These are phyloP conservation scores for Candoia aspera DNA, from an alignment of 2,113 vertebrate genomes.

Conservation along the genomic window DNA sequence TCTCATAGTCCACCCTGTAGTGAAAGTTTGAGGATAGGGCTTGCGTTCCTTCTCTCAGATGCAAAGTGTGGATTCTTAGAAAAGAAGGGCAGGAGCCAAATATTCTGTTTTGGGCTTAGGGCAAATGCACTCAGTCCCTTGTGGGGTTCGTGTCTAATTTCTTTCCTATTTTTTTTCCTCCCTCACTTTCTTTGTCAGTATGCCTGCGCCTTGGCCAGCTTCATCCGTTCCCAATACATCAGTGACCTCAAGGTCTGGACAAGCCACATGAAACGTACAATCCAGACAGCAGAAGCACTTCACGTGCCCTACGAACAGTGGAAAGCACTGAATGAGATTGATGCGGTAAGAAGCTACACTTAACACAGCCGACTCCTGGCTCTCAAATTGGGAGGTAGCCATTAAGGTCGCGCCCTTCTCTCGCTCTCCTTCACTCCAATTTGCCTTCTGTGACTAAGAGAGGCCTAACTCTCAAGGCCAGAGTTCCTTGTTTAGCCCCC, in stretches of 20 bases:
- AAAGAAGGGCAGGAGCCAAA: background rate
- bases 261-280: constrained; percentile 91
- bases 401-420: background rate
- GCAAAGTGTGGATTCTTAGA: background rate
- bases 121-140: background rate
- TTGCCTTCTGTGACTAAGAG: accelerated
- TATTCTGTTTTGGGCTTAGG: background rate
- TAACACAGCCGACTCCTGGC: background rate
- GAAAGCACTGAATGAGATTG: constrained; percentile 94
- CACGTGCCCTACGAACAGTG: constrained; percentile 88
- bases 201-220: constrained; percentile 77
- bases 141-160: background rate
- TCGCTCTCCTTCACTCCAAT: accelerated
- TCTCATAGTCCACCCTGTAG: background rate
- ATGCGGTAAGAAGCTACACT: constrained; percentile 79
- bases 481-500: no score
- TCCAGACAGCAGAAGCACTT: constrained; percentile 88
- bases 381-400: background rate
- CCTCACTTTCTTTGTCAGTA: constrained; percentile 71
- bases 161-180: background rate
- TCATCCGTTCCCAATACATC: constrained; percentile 83
- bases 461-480: background rate
- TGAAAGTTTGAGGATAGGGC: background rate
- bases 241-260: constrained; percentile 90
- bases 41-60: background rate